Evolutionary conservation across 2,888 invertebrate genomes (phyloP).

Genomic region (Conistra vaccinii): DNA sequence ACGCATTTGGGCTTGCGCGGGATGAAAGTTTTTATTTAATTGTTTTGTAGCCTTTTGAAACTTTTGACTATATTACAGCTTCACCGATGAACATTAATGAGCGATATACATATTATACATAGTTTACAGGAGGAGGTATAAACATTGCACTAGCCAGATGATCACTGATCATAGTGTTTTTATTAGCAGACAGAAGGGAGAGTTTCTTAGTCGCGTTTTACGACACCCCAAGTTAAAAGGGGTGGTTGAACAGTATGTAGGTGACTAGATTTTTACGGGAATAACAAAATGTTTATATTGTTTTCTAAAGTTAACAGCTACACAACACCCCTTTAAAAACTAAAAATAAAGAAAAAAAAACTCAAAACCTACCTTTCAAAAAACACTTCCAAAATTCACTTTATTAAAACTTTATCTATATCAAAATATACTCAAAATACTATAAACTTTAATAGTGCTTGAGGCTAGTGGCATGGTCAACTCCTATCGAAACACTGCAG

Average conservation of each 20-base stretch:
- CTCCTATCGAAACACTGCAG: conserved; percentile 58
- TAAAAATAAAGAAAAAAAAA: not conserved
- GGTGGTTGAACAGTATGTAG: too few species aligned
- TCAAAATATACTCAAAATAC: conserved; percentile 47
- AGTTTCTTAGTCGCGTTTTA: not conserved
- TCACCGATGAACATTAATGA: not conserved
- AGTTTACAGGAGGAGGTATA: not conserved
- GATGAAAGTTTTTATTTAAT: not conserved
- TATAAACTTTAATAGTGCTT: conserved; percentile 18
- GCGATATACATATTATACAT: not conserved
- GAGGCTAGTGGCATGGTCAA: conserved; percentile 64
- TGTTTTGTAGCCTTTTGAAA: not conserved
- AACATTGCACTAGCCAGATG: not conserved
- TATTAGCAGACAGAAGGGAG: too few species aligned
- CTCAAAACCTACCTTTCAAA: conserved; percentile 47
- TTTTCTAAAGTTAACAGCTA: not conserved
- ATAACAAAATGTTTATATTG: not conserved
- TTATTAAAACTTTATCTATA: conserved; percentile 43
- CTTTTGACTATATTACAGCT: not conserved
- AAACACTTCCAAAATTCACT: conserved; percentile 39
- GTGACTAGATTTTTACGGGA: not conserved
- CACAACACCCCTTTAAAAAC: not conserved
- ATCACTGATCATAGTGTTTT: not conserved
- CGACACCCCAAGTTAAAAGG: not conserved
- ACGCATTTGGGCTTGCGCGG: not conserved